A percentile compares a stretch with the other conserved stretches of the same genome.
Conservation (phyloP, 2,113 vertebrate genomes). For the Ranitomeya variabilis region DNA sequence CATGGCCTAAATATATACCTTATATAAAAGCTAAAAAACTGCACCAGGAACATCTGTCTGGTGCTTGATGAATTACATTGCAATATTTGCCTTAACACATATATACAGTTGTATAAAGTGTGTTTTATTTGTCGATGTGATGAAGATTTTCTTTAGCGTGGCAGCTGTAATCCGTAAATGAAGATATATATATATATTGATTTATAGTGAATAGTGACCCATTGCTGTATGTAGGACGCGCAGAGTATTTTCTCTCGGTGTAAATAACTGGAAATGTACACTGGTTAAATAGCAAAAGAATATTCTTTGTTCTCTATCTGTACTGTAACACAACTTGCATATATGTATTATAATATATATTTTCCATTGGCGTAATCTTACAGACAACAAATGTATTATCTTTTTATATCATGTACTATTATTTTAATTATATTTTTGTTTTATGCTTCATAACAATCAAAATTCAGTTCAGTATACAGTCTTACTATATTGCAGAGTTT, state of each 20-base stretch:
- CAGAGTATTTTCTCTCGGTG: constrained; percentile 62
- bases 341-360: constrained; percentile 59
- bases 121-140: constrained; percentile 6
- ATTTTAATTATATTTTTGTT: constrained; percentile 56
- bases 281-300: constrained; percentile 57
- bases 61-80: constrained; percentile 15
- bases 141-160: constrained; percentile 5
- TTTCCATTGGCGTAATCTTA: constrained; percentile 63
- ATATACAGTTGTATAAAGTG: constrained; percentile 33
- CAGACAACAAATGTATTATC: constrained; percentile 60
- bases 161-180: constrained; percentile 58
- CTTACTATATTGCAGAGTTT: constrained; percentile 62
- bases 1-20: constrained; percentile 17
- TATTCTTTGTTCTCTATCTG: constrained; percentile 62
- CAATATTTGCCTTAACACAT: constrained; percentile 47
- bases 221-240: constrained; percentile 50
- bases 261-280: constrained; percentile 65
- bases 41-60: neutral
- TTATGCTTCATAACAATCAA: constrained; percentile 65
- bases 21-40: neutral
- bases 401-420: constrained; percentile 59
- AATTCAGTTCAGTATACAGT: constrained; percentile 60
- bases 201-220: constrained; percentile 47
- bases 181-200: constrained; percentile 50
- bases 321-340: constrained; percentile 63